Percentiles rank a stretch among this genome's conserved stretches.
Evolutionary conservation across 2,888 invertebrate genomes (phyloP).

Genomic region (Isotomurus palustris): DNA sequence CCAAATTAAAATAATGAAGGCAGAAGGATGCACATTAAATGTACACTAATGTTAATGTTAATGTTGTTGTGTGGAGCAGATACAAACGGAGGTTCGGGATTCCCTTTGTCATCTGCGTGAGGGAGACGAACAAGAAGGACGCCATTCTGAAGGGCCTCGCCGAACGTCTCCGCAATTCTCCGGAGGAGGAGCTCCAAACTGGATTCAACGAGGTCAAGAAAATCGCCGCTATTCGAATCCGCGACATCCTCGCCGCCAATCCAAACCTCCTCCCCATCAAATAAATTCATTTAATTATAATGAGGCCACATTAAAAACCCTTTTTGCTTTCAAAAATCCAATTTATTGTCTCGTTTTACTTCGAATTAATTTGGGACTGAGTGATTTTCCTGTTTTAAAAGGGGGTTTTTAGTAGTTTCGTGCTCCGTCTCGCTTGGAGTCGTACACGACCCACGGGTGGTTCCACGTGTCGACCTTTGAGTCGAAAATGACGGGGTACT

Average conservation of each 20-base stretch:
- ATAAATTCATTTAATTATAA: no score
- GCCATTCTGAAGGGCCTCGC: constrained; percentile 59
- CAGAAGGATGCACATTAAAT: no score
- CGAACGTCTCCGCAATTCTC: constrained; percentile 55
- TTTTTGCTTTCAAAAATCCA: no score
- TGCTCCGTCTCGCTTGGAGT: constrained; percentile 28
- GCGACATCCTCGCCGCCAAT: no score
- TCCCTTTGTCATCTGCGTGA: constrained; percentile 65
- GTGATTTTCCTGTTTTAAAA: no score
- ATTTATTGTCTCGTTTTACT: no score
- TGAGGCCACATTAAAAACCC: no score
- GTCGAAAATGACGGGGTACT: constrained; percentile 29
- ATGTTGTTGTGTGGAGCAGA: no score
- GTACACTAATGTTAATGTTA: no score
- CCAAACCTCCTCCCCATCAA: no score
- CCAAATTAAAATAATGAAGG: no score
- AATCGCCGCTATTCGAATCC: constrained; percentile 60
- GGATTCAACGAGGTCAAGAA: constrained; percentile 66
- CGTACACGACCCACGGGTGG: constrained; percentile 27
- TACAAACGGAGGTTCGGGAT: constrained; percentile 64
- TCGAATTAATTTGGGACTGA: no score
- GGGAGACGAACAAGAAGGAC: constrained; percentile 60
- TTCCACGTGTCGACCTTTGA: constrained; percentile 33
- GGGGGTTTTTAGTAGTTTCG: constrained; percentile 14
- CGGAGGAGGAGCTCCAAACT: constrained; percentile 56